Evolutionary conservation across 2,888 invertebrate species (phyloP), one percentile per base, ranked within the genome.

Genomic region (Sisyra nigra): DNA sequence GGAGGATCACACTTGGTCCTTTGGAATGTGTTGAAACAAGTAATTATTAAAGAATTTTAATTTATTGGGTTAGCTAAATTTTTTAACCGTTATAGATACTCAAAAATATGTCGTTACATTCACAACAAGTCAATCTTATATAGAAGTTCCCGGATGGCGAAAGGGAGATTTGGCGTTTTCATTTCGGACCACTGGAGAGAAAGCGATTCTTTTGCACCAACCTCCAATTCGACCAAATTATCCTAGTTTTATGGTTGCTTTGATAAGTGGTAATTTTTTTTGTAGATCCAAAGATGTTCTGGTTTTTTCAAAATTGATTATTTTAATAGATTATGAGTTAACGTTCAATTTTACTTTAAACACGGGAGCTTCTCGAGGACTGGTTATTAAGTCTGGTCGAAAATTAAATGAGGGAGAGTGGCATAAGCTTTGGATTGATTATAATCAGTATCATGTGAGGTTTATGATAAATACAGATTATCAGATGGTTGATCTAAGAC

Each of bases 401-500:
- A 79, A 81, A 57, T 68, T 94, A 39, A 92, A 91, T 58, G 84
- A 85, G 41, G 93, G 92, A 1, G 88, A 91, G 59, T 94, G 93
- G 94, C 93, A 94, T 61, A 88, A 91, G 64, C 80, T 93, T 49
- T 87, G 88, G 85, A 87, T 94, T 47, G 92, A 93, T 66, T 89
- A 91, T 59, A 91, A 92, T 63, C 81, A 85, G 58, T 86, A 91
- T 61, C 92, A 92, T 59, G 88, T 92, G 30, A 68, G 91, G 48
- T 88, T 92, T 57, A 89, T 89, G 81, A 80, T 92, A 50, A 92
- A 92, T 57, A 84, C 85, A 30, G 85, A 89, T 56, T 83, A 78
- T 55, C 79, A 83, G 66, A 88, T 89, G 85, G 77, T 88, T 15
- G 83, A 88, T 62, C 65, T 91, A 44, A 65, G 81, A 50, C 72